Percentiles rank a stretch among this genome's conserved stretches.
Evolutionary conservation across 2,888 invertebrate genomes (phyloP).

Genomic region (Microplitis deprimator): DNA sequence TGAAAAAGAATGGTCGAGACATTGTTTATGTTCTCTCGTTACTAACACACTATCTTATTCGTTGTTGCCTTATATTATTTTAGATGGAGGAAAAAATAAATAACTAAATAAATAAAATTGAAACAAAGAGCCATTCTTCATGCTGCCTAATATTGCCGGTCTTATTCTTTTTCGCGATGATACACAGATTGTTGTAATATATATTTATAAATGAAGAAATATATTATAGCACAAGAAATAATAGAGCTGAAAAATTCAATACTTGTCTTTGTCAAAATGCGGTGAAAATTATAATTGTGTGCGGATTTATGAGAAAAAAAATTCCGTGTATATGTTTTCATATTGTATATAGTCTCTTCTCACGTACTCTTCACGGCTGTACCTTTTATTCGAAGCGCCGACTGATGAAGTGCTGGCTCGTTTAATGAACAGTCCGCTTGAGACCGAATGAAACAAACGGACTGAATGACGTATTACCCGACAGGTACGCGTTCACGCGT

Average conservation of each 20-base stretch:
- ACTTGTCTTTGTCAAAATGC: neutral
- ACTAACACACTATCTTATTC: constrained; percentile 23
- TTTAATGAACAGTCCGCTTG: constrained; percentile 56
- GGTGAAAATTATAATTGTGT: neutral
- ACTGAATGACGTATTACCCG: constrained; percentile 50
- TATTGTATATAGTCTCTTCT: constrained; percentile 46
- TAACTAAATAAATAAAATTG: neutral
- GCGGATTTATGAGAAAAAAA: neutral
- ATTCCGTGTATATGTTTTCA: constrained; percentile 3
- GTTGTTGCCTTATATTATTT: constrained; percentile 32
- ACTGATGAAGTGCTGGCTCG: constrained; percentile 52
- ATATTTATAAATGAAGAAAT: neutral
- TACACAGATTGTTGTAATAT: neutral
- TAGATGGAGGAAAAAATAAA: constrained; percentile 38
- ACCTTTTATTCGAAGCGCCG: constrained; percentile 46
- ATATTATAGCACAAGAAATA: neutral
- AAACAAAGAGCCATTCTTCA: neutral
- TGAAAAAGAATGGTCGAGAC: constrained; percentile 56
- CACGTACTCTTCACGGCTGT: constrained; percentile 46
- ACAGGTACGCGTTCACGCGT: constrained; percentile 45
- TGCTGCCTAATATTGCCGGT: neutral
- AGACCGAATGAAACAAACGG: constrained; percentile 58
- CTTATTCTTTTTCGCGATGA: neutral
- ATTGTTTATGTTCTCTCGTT: constrained; percentile 27
- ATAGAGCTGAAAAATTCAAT: neutral